Evolutionary conservation across 2,113 vertebrate species (phyloP), one percentile per base, ranked within the genome.

Genomic region (Anguilla japonica): DNA sequence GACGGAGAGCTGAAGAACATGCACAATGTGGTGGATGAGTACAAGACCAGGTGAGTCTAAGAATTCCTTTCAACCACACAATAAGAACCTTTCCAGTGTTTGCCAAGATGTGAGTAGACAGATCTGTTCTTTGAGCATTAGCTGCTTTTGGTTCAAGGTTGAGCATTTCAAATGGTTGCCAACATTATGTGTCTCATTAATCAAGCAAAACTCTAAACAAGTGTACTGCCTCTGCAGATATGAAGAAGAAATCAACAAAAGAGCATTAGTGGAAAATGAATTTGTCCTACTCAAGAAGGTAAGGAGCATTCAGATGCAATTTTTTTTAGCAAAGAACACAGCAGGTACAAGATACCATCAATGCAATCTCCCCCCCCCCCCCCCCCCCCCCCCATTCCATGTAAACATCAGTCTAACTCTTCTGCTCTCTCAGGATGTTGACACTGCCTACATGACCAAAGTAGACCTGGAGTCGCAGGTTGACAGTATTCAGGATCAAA

Each of bases 201-300:
- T 26, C 60, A 67, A 67, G 22, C 20, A 67, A 67, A 67, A 26
- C 18, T 6, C 3, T 6, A 67, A 67, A 67, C 3, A 67, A 20
- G 0, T 67, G 20, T 67, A 20, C 5, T 2, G 56, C 79, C 87
- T 11, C 86, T 78, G 81, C 91, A 99, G 98, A 92, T 99, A 99
- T 15, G 98, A 99, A 88, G 97, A 97, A 50, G 98, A 99, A 93
- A 99, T 99, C 91, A 98, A 98, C 95, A 98, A 96, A 84, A 96
- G 98, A 56, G 97, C 97, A 0, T 0, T 83, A 0, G 96, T 95
- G 0, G 98, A 99, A 93, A 99, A 99, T 0, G 97, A 98, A 0
- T 99, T 99, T 78, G 97, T 99, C 88, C 94, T 98, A 85, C 95
- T 99, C 4, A 99, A 99, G 92, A 98, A 99, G 97, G 98, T 97